Evolutionary conservation across 2,888 invertebrate species (phyloP).

Genomic region (Eilema griseolum): DNA sequence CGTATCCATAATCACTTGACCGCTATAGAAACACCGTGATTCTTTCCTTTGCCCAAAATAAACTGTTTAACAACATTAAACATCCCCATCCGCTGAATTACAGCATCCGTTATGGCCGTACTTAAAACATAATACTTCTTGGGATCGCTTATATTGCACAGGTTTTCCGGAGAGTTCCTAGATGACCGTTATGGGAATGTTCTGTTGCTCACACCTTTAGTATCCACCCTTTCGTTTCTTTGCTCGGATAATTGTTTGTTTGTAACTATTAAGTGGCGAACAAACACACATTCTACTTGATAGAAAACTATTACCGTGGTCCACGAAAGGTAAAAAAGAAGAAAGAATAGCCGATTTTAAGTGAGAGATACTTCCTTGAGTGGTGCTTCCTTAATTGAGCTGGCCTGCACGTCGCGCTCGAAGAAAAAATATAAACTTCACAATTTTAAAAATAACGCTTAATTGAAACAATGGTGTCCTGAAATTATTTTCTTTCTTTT

Average conservation of each 20-base stretch:
- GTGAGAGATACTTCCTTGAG: background rate
- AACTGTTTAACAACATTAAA: conserved; percentile 46
- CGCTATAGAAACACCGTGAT: conserved; percentile 20
- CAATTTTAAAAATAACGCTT: background rate
- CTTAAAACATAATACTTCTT: conserved; percentile 43
- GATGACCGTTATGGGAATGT: background rate
- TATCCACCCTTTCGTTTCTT: background rate
- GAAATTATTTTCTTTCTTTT: background rate
- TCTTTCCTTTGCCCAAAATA: conserved; percentile 34
- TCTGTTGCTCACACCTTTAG: background rate
- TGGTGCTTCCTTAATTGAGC: background rate
- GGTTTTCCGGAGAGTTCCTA: conserved; percentile 18
- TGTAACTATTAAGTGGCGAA: background rate
- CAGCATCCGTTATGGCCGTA: conserved; percentile 41
- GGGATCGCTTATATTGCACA: conserved; percentile 21
- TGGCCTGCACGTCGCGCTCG: background rate
- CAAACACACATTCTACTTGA: background rate
- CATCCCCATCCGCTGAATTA: conserved; percentile 44
- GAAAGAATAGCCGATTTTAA: background rate
- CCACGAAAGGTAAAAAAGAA: background rate
- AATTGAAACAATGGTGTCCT: background rate
- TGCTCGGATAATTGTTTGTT: background rate
- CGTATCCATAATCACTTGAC: conserved; percentile 10
- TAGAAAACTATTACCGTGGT: background rate
- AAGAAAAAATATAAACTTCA: background rate